Base-by-base conservation (phyloP, 2,797 vertebrate genomes). In the Xenopus petersii region DNA sequence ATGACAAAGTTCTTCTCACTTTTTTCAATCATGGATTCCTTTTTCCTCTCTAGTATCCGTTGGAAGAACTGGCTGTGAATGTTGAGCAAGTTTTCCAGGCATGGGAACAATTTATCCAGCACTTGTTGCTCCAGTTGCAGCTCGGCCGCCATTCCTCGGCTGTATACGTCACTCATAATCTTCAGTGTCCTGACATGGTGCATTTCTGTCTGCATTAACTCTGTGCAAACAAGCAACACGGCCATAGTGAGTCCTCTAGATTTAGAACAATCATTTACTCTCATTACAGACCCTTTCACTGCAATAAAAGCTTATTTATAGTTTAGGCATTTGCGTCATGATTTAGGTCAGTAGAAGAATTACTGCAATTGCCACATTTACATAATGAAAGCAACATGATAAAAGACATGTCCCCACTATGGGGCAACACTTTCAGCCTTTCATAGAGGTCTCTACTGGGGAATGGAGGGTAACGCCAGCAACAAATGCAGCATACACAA, bases 201-300 rank as follows among this genome's bases (percentile, higher is more conserved):
- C 89, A 99, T 93, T 89, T 99, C 98, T 0, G 98, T 99, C 87
- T 99, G 98, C 91, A 98, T 96, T 54, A 99, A 81, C 84, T 99
- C 98, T 99, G 87, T 2, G 67, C 0, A 64, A 24, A 65, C 42
- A 30, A 75, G 1, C 12, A 5, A 42, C 8, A 42, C 4, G 4
- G 36, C 36, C 36, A 33, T n/a, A 36, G 17, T 54, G 12, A 16
- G 10, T 12, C 4, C 15, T 54, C 12, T 16, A 30, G 26, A 30
- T 54, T 2, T 16, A 30, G 26, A 30, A 30, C 26, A 30, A 30
- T 4, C 26, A 30, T 2, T 30, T 30, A 2, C 26, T 30, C 26
- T 30, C 26, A 30, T 30, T 30, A 4, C 26, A 30, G 26, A 30
- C 26, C 26, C 26, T 30, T 30, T 30, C 26, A 2, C 26, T 30